Percentiles rank a stretch among this genome's conserved stretches.
These are phyloP conservation scores for Calycopis cecrops DNA, from an alignment of 1,140 invertebrate genomes.

Conservation along the genomic window DNA sequence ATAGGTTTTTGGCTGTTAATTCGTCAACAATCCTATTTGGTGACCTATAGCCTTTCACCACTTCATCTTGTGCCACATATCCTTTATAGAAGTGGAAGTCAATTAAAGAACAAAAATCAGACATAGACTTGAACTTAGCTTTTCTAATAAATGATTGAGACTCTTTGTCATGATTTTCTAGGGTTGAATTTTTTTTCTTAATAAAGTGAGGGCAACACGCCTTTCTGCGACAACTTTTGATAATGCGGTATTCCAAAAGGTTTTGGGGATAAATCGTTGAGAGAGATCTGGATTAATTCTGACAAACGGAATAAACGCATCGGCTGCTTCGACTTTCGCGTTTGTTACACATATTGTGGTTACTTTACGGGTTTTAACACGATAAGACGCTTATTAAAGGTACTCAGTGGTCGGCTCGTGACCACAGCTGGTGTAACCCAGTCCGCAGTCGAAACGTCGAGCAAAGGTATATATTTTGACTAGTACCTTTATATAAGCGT, in stretches of 20 bases:
- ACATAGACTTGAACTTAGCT: slow-evolving; percentile 9
- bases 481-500: too few species aligned
- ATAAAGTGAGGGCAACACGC: slow-evolving; percentile 11
- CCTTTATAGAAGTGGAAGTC: slow-evolving; percentile 10
- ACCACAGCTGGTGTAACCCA: too few species aligned
- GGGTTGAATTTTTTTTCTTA: slow-evolving; percentile 23
- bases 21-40: slow-evolving; percentile 5
- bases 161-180: slow-evolving; percentile 11
- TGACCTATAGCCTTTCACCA: slow-evolving; percentile 26
- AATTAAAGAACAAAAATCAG: slow-evolving; percentile 15
- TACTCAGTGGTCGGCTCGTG: too few species aligned
- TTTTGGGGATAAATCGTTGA: too few species aligned
- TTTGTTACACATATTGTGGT: too few species aligned
- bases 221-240: slow-evolving; percentile 20
- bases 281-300: too few species aligned
- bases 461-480: too few species aligned
- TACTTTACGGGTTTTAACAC: too few species aligned
- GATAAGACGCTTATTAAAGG: too few species aligned
- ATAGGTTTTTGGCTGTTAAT: slow-evolving; percentile 7
- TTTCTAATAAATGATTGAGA: slow-evolving; percentile 17
- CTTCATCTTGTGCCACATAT: slow-evolving; percentile 28
- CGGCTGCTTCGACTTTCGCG: too few species aligned
- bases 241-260: slow-evolving; percentile 14
- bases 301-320: too few species aligned
- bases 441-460: too few species aligned